Percentiles rank a stretch among this genome's conserved stretches.
Conservation (phyloP, 2,888 invertebrate genomes). For the Apodemia hepburni region DNA sequence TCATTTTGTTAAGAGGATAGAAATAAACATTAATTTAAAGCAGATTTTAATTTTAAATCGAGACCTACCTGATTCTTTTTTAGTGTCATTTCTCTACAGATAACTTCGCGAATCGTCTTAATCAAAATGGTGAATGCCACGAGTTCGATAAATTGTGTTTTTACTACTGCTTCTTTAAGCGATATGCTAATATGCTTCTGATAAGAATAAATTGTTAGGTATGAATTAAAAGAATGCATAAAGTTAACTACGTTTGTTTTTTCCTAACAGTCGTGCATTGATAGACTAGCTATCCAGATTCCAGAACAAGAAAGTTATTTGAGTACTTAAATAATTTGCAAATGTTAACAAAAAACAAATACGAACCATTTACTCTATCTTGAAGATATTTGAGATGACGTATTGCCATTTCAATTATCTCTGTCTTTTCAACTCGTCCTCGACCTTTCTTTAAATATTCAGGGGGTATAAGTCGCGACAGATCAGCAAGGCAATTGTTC, state of each 20-base stretch:
- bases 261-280: not conserved
- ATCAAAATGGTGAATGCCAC: too few species aligned
- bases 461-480: slow-evolving; percentile 95
- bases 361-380: slow-evolving; percentile 79
- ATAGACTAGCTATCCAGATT: too few species aligned
- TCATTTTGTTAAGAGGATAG: too few species aligned
- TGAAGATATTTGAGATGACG: slow-evolving; percentile 95
- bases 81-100: too few species aligned
- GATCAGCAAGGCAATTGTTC: slow-evolving; percentile 97
- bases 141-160: too few species aligned
- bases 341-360: slow-evolving; percentile 33
- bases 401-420: slow-evolving; percentile 99
- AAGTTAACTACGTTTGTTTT: not conserved
- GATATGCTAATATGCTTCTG: too few species aligned
- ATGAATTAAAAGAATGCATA: not conserved
- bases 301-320: not conserved
- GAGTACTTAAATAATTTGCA: slow-evolving; percentile 16
- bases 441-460: slow-evolving; percentile 97
- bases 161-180: too few species aligned
- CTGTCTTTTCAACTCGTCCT: slow-evolving; percentile 97
- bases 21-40: too few species aligned
- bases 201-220: not conserved
- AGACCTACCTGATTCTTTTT: too few species aligned
- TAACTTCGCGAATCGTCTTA: too few species aligned
- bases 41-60: too few species aligned